phyloP scores from a whole-genome alignment of 2,888 invertebrate species.

The Vandiemenella viatica region DNA sequence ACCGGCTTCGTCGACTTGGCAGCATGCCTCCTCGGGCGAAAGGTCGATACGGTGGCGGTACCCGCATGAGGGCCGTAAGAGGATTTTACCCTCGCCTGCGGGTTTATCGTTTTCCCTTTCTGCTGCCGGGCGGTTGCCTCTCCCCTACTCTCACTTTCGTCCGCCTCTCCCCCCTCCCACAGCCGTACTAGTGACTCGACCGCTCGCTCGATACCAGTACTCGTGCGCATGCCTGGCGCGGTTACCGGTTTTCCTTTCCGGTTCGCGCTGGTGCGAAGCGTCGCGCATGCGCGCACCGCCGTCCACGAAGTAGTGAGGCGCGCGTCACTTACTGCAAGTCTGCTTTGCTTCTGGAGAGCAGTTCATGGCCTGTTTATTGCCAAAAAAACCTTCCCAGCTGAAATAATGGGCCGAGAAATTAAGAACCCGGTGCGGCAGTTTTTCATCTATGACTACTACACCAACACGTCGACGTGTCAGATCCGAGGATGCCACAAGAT shows the following conservation, averaged over 20 bases:
- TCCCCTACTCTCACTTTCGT: not conserved
- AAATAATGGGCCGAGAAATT: not conserved
- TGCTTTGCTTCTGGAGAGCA: too few species aligned
- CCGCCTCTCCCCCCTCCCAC: not conserved
- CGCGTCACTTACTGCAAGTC: not conserved
- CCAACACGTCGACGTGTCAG: not conserved
- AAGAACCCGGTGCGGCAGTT: not conserved
- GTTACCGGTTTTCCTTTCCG: conserved; percentile 3
- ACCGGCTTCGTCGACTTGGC: too few species aligned
- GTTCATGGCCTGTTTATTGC: too few species aligned
- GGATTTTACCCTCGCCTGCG: too few species aligned
- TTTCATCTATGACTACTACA: not conserved
- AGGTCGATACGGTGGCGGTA: too few species aligned
- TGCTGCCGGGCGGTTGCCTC: not conserved
- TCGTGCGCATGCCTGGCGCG: not conserved
- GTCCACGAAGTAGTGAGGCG: too few species aligned
- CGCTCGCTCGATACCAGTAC: not conserved
- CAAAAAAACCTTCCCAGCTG: too few species aligned
- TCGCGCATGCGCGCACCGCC: not conserved
- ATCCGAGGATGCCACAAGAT: not conserved
- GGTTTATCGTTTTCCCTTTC: too few species aligned
- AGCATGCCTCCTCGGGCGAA: too few species aligned
- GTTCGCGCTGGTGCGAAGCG: too few species aligned
- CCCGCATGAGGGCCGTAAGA: too few species aligned
- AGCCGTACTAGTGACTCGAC: not conserved